Conservation (phyloP, 2,797 vertebrate genomes). For the Micromesistius poutassou region DNA sequence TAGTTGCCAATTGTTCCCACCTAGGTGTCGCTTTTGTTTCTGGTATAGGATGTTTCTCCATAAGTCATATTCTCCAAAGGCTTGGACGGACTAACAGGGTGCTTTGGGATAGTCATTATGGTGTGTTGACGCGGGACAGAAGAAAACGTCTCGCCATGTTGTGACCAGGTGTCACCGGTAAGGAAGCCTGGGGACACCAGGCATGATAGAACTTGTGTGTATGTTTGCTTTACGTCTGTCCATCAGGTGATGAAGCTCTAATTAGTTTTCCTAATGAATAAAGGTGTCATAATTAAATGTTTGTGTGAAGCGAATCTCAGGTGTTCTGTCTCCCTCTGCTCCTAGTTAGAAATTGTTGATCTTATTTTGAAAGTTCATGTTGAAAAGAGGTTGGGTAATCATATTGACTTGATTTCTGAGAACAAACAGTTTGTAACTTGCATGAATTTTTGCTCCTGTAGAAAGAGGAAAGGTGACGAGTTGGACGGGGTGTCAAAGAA, state of each 20-base stretch:
- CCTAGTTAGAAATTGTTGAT: conserved; percentile 40
- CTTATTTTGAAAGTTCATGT: background rate
- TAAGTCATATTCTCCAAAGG: conserved; percentile 4
- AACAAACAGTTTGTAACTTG: background rate
- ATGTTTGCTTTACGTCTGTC: conserved; percentile 20
- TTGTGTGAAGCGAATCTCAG: background rate
- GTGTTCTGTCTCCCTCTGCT: conserved; percentile 23
- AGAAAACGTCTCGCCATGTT: conserved; percentile 1
- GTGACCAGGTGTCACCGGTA: conserved; percentile 25
- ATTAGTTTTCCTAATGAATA: conserved; percentile 47
- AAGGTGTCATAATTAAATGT: conserved; percentile 14
- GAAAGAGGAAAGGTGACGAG: conserved; percentile 88
- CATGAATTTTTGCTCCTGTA: conserved; percentile 49
- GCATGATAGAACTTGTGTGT: conserved; percentile 47
- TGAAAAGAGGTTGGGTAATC: background rate
- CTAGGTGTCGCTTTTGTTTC: conserved; percentile 24
- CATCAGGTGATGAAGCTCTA: conserved; percentile 40
- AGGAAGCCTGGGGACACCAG: conserved; percentile 35
- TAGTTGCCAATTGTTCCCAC: conserved; percentile 21
- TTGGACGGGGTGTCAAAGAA: conserved; percentile 80
- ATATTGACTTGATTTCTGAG: background rate
- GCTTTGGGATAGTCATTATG: conserved; percentile 36
- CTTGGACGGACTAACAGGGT: background rate
- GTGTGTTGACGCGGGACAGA: background rate
- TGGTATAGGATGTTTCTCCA: conserved; percentile 33